phyloP scores from a whole-genome alignment of 2,797 vertebrate genomes.

The Heterohyrax brucei region DNA sequence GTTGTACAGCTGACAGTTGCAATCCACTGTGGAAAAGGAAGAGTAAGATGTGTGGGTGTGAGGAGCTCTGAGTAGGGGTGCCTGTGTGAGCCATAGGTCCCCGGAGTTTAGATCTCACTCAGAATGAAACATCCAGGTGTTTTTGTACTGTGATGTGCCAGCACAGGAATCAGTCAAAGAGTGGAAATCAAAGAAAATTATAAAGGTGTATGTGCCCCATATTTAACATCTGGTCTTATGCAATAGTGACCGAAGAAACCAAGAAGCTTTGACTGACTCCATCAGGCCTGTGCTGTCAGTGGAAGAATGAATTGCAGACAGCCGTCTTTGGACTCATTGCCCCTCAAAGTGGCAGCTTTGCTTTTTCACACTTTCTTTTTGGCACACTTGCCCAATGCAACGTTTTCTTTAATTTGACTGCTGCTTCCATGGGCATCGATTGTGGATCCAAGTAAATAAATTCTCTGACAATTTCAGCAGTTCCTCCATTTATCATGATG shows the following conservation, averaged over 20 bases:
- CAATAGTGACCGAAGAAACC: neutral
- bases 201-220: neutral
- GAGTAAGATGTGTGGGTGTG: neutral
- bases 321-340: neutral
- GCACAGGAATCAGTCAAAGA: neutral
- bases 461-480: too few relatives aligned
- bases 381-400: too few relatives aligned
- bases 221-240: neutral
- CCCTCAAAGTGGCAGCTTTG: too few relatives aligned
- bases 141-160: neutral
- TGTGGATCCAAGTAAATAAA: too few relatives aligned
- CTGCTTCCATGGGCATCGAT: too few relatives aligned
- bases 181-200: constrained; percentile 14
- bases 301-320: neutral
- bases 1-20: rapidly evolving
- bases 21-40: too few relatives aligned
- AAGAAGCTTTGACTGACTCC: neutral
- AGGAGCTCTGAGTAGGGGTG: neutral
- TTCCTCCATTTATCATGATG: too few relatives aligned
- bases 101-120: neutral
- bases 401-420: too few relatives aligned
- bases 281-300: neutral
- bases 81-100: neutral
- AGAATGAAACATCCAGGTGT: neutral
- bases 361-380: too few relatives aligned